Conservation (phyloP, 2,113 vertebrate genomes). For the Calidris pygmaea region DNA sequence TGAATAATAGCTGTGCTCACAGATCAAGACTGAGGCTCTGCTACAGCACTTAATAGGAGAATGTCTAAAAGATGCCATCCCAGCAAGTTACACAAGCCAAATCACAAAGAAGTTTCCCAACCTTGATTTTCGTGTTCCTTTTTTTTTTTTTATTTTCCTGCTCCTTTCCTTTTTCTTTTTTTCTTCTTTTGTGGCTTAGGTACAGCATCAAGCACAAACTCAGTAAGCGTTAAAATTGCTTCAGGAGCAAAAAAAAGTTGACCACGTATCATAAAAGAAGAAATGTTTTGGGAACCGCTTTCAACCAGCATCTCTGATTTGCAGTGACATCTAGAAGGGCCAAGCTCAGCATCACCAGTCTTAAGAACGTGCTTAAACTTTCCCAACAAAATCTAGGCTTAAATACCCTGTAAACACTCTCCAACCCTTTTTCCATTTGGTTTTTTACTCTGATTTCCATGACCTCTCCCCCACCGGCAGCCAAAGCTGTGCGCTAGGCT, state of each 20-base stretch:
- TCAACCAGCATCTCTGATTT: constrained; percentile 16
- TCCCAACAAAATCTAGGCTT: not conserved
- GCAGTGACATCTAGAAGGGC: not conserved
- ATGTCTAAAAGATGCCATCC: not conserved
- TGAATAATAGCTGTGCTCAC: not conserved
- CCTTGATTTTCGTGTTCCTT: not conserved
- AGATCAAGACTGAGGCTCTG: not conserved
- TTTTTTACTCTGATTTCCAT: not conserved
- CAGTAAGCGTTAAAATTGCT: not conserved
- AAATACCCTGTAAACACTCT: constrained; percentile 9
- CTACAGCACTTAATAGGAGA: not conserved
- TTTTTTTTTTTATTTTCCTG: not conserved
- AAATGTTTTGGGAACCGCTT: constrained; percentile 28
- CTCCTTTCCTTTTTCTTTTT: not conserved
- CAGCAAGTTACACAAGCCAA: not conserved
- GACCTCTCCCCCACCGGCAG: not conserved
- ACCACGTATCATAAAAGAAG: not conserved
- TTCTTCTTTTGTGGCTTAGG: not conserved
- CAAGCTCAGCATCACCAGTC: not conserved
- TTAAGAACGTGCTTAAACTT: not conserved
- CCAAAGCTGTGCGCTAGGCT: not conserved
- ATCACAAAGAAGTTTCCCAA: not conserved
- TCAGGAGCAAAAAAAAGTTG: not conserved
- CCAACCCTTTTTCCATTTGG: not conserved
- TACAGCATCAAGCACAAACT: not conserved